A percentile compares a stretch with the other conserved stretches of the same genome.
Evolutionary conservation across 1,140 invertebrate species (phyloP).

Genomic region (Euura saliciscinereae): DNA sequence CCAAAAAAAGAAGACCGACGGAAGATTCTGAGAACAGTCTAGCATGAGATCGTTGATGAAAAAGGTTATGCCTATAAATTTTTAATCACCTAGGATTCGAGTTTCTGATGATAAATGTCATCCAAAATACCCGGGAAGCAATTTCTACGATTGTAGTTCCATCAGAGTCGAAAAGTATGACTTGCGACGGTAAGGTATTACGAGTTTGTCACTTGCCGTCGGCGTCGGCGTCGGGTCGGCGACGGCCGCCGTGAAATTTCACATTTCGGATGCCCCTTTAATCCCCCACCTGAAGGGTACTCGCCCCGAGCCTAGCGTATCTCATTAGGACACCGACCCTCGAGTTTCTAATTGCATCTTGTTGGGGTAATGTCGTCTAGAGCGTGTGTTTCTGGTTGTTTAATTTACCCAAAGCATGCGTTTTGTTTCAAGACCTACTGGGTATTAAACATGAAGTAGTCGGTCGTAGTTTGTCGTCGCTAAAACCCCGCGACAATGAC

Average conservation of each 20-base stretch:
- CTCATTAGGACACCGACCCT: conserved; percentile 24
- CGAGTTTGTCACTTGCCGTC: background rate
- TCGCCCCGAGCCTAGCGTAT: background rate
- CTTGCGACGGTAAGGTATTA: background rate
- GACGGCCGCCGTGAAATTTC: conserved; percentile 14
- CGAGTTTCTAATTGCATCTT: conserved; percentile 30
- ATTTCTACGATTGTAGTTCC: too few species aligned
- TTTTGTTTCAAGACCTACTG: conserved; percentile 4
- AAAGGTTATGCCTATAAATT: too few species aligned
- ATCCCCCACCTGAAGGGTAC: background rate
- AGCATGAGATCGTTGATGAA: too few species aligned
- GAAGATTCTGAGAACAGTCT: too few species aligned
- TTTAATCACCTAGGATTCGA: too few species aligned
- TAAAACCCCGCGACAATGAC: background rate
- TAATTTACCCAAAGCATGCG: conserved; percentile 26
- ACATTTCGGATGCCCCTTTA: background rate
- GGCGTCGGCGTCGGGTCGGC: conserved; percentile 11
- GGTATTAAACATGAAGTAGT: too few species aligned
- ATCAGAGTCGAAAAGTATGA: too few species aligned
- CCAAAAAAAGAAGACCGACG: too few species aligned
- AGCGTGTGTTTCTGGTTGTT: conserved; percentile 28
- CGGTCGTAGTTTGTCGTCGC: background rate
- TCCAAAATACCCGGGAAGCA: too few species aligned
- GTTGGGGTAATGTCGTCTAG: conserved; percentile 16
- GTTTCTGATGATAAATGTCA: too few species aligned